Conservation (phyloP, 92 coral and sea anemone genomes). For the Virgularia gustaviana region DNA sequence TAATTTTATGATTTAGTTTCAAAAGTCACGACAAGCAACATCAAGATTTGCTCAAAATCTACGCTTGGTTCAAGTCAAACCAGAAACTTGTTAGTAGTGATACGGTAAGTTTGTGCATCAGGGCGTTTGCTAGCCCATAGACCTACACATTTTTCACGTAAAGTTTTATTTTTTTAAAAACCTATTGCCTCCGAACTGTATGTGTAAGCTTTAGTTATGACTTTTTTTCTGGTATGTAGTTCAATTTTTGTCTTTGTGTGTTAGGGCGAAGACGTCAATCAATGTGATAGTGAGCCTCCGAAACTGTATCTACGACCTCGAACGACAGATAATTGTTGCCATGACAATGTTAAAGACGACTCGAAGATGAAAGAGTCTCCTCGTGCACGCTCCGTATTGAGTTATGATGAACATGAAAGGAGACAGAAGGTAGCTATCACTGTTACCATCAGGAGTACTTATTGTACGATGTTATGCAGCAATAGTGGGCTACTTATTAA, state of each 20-base stretch:
- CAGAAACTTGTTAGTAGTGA: conserved; percentile 78
- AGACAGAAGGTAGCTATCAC: conserved; percentile 1
- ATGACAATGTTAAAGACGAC: background rate
- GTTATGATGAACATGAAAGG: conserved; percentile 18
- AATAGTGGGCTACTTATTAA: too few species aligned
- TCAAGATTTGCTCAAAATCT: conserved; percentile 85
- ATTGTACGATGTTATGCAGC: too few species aligned
- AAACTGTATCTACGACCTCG: conserved; percentile 84
- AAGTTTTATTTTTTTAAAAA: too few species aligned
- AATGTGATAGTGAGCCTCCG: conserved; percentile 65
- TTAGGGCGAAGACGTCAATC: too few species aligned
- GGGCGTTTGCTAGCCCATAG: too few species aligned
- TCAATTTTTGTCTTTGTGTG: too few species aligned
- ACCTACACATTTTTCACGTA: too few species aligned
- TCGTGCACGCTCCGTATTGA: conserved; percentile 18
- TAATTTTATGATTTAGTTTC: conserved; percentile 53
- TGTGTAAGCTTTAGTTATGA: too few species aligned
- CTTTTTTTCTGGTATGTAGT: too few species aligned
- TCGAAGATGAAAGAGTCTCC: background rate
- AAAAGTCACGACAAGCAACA: conserved; percentile 76
- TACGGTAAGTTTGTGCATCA: conserved; percentile 61
- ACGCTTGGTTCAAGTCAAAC: conserved; percentile 88
- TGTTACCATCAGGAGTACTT: too few species aligned
- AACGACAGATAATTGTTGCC: conserved; percentile 69
- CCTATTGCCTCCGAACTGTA: too few species aligned